These are phyloP conservation scores for Oryzias curvinotus DNA, from an alignment of 2,113 vertebrate species.

Conservation along the genomic window DNA sequence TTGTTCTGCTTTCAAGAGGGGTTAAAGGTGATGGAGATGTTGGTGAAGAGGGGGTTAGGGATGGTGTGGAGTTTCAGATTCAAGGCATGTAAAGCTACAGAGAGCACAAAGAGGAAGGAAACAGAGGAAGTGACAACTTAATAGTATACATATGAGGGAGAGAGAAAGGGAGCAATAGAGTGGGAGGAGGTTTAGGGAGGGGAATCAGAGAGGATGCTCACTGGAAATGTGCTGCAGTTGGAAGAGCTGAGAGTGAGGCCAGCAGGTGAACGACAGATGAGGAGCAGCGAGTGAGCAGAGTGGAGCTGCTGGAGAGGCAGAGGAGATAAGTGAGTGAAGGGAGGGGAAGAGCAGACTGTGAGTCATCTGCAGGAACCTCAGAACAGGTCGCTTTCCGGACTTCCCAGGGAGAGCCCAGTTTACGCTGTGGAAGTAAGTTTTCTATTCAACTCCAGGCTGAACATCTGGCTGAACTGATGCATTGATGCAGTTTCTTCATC, in stretches of 20 bases:
- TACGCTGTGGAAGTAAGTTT: slow-evolving; percentile 56
- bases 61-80: slow-evolving; percentile 4
- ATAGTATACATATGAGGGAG: slow-evolving; percentile 15
- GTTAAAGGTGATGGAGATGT: neutral
- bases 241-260: slow-evolving; percentile 41
- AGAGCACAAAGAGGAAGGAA: slow-evolving; percentile 44
- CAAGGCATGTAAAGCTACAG: slow-evolving; percentile 2
- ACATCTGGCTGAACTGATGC: slow-evolving; percentile 15
- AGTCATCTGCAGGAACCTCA: slow-evolving; percentile 39
- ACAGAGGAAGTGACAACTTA: slow-evolving; percentile 42
- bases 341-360: slow-evolving; percentile 35
- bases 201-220: slow-evolving; percentile 53
- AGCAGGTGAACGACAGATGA: slow-evolving; percentile 56
- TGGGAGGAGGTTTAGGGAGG: slow-evolving; percentile 38
- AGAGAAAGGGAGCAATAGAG: neutral
- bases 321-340: neutral
- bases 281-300: slow-evolving; percentile 32
- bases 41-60: neutral
- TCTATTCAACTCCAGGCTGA: slow-evolving; percentile 23
- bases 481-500: slow-evolving; percentile 19
- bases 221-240: slow-evolving; percentile 33
- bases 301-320: slow-evolving; percentile 21
- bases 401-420: slow-evolving; percentile 25
- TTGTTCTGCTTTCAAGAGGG: slow-evolving; percentile 23
- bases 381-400: slow-evolving; percentile 41